A percentile compares a stretch with the other conserved stretches of the same genome.
phyloP scores from a whole-genome alignment of 2,113 vertebrate genomes.

The Aegithalos caudatus region DNA sequence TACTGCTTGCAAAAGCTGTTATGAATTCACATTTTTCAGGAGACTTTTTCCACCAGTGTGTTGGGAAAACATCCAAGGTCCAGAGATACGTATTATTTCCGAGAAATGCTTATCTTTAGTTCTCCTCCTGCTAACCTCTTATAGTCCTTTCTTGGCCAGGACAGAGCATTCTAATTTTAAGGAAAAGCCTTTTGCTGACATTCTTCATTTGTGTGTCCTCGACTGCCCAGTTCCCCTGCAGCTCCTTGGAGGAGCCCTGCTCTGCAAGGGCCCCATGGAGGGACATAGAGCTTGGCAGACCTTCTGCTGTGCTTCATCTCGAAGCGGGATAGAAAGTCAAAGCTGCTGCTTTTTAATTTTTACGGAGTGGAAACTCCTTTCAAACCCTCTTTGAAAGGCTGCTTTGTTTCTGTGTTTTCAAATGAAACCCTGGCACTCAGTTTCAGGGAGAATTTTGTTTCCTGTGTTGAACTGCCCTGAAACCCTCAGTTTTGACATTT shows the following conservation, averaged over 20 bases:
- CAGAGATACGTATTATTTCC: neutral
- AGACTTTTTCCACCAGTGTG: neutral
- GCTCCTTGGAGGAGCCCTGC: neutral
- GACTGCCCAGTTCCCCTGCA: neutral
- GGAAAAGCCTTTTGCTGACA: neutral
- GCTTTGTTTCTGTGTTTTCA: slow-evolving; percentile 35
- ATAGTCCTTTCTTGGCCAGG: neutral
- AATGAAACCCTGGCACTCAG: neutral
- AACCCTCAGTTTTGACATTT: neutral
- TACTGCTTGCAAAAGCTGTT: neutral
- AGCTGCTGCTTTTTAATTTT: slow-evolving; percentile 8
- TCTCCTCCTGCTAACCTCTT: slow-evolving; percentile 3
- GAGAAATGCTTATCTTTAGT: slow-evolving; percentile 16
- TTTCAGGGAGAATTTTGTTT: slow-evolving; percentile 27
- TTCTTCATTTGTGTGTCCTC: neutral
- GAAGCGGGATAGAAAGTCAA: neutral
- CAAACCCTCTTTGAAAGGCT: slow-evolving; percentile 32
- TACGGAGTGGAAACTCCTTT: slow-evolving; percentile 26
- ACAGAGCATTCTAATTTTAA: neutral
- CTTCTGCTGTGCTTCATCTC: neutral
- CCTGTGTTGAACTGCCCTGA: neutral
- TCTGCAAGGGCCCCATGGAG: neutral
- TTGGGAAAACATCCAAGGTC: neutral
- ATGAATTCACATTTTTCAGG: slow-evolving; percentile 25
- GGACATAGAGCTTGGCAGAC: neutral